phyloP scores from a whole-genome alignment of 1,140 invertebrate genomes.

The Habropoda laboriosa region DNA sequence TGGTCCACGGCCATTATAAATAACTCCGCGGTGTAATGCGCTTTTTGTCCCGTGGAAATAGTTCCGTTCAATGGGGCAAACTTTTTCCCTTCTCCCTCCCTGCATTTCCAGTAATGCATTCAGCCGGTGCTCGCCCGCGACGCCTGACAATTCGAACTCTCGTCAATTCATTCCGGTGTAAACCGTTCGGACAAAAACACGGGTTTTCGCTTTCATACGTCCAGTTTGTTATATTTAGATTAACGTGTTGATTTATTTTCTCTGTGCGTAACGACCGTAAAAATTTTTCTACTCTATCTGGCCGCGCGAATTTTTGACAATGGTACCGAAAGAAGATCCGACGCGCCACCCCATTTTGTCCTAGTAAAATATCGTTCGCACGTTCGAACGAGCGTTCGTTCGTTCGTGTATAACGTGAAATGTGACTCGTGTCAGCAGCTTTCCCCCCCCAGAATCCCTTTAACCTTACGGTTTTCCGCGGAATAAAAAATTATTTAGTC shows the following conservation, averaged over 20 bases:
- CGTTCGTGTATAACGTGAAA: not conserved
- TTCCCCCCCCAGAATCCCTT: not conserved
- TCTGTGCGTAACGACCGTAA: not conserved
- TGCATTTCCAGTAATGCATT: constrained; percentile 32
- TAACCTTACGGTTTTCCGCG: too few relatives aligned
- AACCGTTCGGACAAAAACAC: constrained; percentile 24
- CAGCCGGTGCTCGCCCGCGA: constrained; percentile 7
- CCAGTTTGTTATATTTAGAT: constrained; percentile 38
- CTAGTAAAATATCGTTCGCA: not conserved
- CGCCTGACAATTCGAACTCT: constrained; percentile 33
- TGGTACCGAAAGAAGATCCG: not conserved
- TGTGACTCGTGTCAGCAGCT: not conserved
- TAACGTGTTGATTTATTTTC: constrained; percentile 34
- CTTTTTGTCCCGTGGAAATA: constrained; percentile 12
- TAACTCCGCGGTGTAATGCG: not conserved
- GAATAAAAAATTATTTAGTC: not conserved
- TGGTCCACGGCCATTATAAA: not conserved
- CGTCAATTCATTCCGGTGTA: constrained; percentile 36
- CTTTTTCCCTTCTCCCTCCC: too few relatives aligned
- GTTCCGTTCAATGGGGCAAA: constrained; percentile 16
- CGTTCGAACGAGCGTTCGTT: not conserved
- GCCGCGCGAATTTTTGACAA: not conserved
- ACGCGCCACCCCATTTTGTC: not conserved
- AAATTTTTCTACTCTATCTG: not conserved
- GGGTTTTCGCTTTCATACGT: constrained; percentile 42